A percentile compares a stretch with the other conserved stretches of the same genome.
Conservation (phyloP, 2,888 invertebrate species). For the Myopa testacea region DNA sequence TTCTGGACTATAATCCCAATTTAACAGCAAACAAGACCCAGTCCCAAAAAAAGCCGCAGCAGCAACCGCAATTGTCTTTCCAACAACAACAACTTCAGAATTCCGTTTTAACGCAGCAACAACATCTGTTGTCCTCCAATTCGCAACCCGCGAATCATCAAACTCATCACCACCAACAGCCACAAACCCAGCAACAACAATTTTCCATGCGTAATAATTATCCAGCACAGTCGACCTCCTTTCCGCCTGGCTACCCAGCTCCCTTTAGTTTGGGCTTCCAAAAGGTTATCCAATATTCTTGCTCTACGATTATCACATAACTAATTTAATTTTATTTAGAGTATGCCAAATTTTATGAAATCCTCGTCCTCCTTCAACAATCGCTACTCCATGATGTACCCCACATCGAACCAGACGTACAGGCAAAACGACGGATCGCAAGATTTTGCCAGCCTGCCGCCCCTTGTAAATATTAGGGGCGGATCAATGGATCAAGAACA, state of each 20-base stretch:
- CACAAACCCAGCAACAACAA: constrained; percentile 52
- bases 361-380: constrained; percentile 57
- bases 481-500: constrained; percentile 61
- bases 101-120: constrained; percentile 47
- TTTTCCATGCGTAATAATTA: constrained; percentile 54
- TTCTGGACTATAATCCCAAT: constrained; percentile 65
- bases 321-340: constrained; percentile 39
- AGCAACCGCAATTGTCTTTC: constrained; percentile 47
- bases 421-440: constrained; percentile 60
- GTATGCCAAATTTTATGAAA: constrained; percentile 56
- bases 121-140: constrained; percentile 40
- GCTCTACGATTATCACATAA: neutral
- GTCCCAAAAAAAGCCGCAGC: constrained; percentile 24
- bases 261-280: constrained; percentile 66
- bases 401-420: constrained; percentile 49
- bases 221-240: constrained; percentile 32
- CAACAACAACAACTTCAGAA: constrained; percentile 50
- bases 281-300: constrained; percentile 39
- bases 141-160: constrained; percentile 42
- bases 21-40: constrained; percentile 43
- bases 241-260: constrained; percentile 49
- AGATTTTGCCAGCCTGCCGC: constrained; percentile 78
- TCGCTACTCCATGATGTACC: constrained; percentile 61
- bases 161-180: constrained; percentile 46
- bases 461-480: constrained; percentile 72